Conservation (phyloP, 2,888 invertebrate genomes). For the Tanytarsus gracilentus region DNA sequence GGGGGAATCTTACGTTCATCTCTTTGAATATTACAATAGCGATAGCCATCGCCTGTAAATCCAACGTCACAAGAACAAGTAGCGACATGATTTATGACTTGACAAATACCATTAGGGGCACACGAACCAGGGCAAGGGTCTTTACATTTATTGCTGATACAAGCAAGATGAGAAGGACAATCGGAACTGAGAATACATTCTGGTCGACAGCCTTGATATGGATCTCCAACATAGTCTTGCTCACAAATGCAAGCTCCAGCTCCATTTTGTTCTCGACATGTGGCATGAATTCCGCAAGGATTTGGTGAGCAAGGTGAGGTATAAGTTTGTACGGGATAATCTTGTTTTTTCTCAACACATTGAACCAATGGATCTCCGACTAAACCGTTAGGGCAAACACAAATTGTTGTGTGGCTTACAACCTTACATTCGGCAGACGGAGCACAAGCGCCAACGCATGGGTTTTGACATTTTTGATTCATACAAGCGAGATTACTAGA, state of each 20-base stretch:
- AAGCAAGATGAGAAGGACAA: constrained; percentile 60
- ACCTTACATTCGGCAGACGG: constrained; percentile 60
- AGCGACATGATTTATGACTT: constrained; percentile 62
- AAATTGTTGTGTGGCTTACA: constrained; percentile 63
- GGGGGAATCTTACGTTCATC: constrained; percentile 48
- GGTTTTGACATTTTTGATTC: constrained; percentile 61
- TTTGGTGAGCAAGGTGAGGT: constrained; percentile 56
- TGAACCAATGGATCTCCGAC: constrained; percentile 61
- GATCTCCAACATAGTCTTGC: constrained; percentile 63
- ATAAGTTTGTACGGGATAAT: constrained; percentile 38
- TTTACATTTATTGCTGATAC: constrained; percentile 61
- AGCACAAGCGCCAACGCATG: constrained; percentile 67
- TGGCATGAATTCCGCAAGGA: constrained; percentile 54
- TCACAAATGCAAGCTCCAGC: constrained; percentile 63
- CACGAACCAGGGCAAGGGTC: constrained; percentile 74
- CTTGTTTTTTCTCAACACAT: constrained; percentile 37
- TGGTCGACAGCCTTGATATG: constrained; percentile 65
- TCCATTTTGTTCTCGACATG: constrained; percentile 50
- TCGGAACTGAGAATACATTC: constrained; percentile 65
- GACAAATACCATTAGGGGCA: constrained; percentile 63
- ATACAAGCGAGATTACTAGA: constrained; percentile 62
- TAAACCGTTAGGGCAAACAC: constrained; percentile 59
- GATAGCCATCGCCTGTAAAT: constrained; percentile 68
- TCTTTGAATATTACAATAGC: constrained; percentile 47
- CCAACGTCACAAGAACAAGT: constrained; percentile 58